Conservation (phyloP, 1,140 invertebrate species). For the Odontomachus brunneus region DNA sequence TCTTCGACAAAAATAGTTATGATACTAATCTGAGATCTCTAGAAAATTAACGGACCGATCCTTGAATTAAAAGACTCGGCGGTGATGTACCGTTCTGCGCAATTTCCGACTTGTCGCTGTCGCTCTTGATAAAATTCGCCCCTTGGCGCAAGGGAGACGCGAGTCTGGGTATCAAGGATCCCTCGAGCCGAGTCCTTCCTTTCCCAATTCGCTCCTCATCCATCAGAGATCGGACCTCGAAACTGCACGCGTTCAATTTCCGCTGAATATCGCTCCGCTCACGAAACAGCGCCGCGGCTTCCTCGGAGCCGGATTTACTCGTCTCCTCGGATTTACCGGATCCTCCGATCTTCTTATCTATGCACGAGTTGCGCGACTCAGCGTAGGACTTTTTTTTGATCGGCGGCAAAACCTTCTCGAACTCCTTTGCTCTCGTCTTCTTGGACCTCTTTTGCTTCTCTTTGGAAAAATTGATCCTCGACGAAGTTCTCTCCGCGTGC, state of each 20-base stretch:
- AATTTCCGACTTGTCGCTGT: slow-evolving; percentile 5
- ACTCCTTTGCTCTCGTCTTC: background rate
- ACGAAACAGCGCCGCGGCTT: background rate
- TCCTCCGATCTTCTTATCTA: background rate
- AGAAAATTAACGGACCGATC: no score
- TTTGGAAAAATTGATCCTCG: slow-evolving; percentile 45
- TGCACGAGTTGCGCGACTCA: background rate
- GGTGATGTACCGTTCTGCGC: slow-evolving; percentile 49
- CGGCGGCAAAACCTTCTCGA: slow-evolving; percentile 27
- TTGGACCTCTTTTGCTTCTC: background rate
- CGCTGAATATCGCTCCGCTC: slow-evolving; percentile 23
- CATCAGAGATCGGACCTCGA: slow-evolving; percentile 39
- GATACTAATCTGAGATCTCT: no score
- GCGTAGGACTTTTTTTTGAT: slow-evolving; percentile 21
- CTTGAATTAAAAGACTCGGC: background rate
- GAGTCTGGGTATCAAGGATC: slow-evolving; percentile 60
- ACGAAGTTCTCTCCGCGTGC: slow-evolving; percentile 28
- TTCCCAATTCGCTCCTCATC: slow-evolving; percentile 20
- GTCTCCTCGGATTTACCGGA: background rate
- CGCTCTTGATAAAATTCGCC: slow-evolving; percentile 7
- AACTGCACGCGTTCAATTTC: slow-evolving; percentile 62
- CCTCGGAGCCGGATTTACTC: slow-evolving; percentile 40
- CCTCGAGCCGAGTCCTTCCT: background rate
- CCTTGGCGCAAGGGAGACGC: slow-evolving; percentile 8
- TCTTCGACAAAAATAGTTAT: no score